Evolutionary conservation across 2,797 vertebrate species (phyloP).

Genomic region (Pristis pectinata): DNA sequence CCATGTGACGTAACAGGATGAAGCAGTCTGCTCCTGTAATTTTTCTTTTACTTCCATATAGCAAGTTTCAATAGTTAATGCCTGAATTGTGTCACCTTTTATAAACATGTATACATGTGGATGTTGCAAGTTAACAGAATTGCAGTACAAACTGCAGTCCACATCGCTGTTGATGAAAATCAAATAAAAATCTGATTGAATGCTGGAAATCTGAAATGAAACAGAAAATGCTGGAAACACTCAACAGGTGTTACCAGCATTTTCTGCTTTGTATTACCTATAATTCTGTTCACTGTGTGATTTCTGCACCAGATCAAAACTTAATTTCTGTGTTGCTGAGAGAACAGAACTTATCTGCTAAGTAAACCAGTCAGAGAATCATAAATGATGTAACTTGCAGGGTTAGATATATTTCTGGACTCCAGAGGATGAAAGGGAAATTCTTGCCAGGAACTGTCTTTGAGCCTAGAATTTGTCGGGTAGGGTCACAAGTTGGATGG

Average conservation of each 20-base stretch:
- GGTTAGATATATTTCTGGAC: background rate
- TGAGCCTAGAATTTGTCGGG: background rate
- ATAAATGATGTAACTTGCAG: background rate
- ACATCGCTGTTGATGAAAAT: too few relatives aligned
- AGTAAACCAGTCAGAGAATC: background rate
- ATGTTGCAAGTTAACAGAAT: background rate
- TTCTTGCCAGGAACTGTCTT: background rate
- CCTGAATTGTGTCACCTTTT: background rate
- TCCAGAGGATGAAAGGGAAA: background rate
- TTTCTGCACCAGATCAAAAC: background rate
- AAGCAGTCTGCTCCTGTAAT: background rate
- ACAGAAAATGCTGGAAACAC: too few relatives aligned
- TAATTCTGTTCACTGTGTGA: background rate
- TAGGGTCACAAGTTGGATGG: background rate
- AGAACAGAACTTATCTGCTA: background rate
- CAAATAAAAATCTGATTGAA: too few relatives aligned
- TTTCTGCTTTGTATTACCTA: too few relatives aligned
- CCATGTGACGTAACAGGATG: background rate
- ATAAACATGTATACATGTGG: background rate
- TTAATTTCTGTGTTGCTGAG: background rate
- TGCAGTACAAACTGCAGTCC: background rate
- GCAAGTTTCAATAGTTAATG: slow-evolving; percentile 4
- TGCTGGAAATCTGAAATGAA: too few relatives aligned
- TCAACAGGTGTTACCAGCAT: too few relatives aligned
- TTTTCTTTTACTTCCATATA: too few relatives aligned